These are phyloP conservation scores for Ascidia mentula DNA, from an alignment of 23 tunicate species.

Conservation along the genomic window DNA sequence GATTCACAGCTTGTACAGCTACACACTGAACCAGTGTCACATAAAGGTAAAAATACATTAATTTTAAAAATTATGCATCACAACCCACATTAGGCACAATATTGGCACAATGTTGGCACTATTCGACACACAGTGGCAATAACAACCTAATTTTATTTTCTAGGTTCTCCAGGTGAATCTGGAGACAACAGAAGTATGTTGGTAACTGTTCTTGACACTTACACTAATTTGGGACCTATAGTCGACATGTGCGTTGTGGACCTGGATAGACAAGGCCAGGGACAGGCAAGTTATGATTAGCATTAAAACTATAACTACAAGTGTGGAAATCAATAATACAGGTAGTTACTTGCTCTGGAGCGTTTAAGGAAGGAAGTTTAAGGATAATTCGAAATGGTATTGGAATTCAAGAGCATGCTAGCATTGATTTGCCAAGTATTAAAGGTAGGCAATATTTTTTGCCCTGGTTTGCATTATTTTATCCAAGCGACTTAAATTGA, in stretches of 20 bases:
- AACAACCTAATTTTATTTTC: not conserved
- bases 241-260: conserved; percentile 99
- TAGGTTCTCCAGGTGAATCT: conserved; percentile 14
- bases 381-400: conserved; percentile 96
- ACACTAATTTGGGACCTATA: conserved; percentile 95
- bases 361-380: conserved; percentile 85
- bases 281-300: conserved; percentile 73
- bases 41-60: not conserved
- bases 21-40: conserved; percentile 26
- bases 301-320: too few relatives aligned
- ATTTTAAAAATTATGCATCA: too few relatives aligned
- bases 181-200: conserved; percentile 6
- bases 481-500: not conserved
- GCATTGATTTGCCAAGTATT: conserved; percentile 89
- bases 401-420: conserved; percentile 98
- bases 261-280: conserved; percentile 96
- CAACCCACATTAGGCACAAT: not conserved
- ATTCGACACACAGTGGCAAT: too few relatives aligned
- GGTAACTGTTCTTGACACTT: conserved; percentile 60
- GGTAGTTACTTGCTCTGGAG: conserved; percentile 94
- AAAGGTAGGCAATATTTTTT: not conserved
- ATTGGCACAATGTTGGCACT: not conserved
- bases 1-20: conserved; percentile 90
- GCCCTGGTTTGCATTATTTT: not conserved
- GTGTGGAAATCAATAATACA: conserved; percentile 3